Evolutionary conservation across 1,140 invertebrate genomes (phyloP).

Genomic region (Pachyrhynchus sulphureomaculatus): DNA sequence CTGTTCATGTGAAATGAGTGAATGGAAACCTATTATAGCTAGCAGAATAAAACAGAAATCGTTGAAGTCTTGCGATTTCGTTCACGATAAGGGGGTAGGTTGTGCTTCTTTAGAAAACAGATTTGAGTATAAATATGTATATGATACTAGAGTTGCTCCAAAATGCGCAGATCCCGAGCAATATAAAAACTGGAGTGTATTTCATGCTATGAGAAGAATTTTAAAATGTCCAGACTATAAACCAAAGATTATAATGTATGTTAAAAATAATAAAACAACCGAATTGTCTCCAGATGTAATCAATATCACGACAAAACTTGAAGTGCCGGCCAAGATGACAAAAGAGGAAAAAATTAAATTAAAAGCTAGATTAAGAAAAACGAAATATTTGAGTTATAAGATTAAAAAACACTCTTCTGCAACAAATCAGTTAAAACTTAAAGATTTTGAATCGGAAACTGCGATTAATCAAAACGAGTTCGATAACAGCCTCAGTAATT

Average conservation of each 20-base stretch:
- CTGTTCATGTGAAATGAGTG: constrained; percentile 65
- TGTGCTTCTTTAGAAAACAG: constrained; percentile 40
- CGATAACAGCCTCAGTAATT: constrained; percentile 9
- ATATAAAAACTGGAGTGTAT: constrained; percentile 62
- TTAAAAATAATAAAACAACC: neutral
- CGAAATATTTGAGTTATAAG: constrained; percentile 31
- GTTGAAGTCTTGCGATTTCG: constrained; percentile 48
- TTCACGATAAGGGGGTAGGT: constrained; percentile 51
- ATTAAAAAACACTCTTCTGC: constrained; percentile 14
- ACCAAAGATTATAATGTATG: constrained; percentile 45
- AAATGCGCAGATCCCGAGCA: constrained; percentile 61
- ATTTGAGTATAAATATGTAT: constrained; percentile 53
- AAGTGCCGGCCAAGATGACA: neutral
- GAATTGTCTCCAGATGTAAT: neutral
- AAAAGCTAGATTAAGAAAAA: constrained; percentile 27
- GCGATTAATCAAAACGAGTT: neutral
- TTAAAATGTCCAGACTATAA: constrained; percentile 48
- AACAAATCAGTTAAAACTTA: constrained; percentile 2
- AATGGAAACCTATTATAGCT: constrained; percentile 60
- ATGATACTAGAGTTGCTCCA: constrained; percentile 62
- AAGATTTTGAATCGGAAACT: neutral
- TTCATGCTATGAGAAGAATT: constrained; percentile 55
- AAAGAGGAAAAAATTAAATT: constrained; percentile 15
- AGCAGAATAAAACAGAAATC: constrained; percentile 55
- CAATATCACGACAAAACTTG: neutral